phyloP scores from a whole-genome alignment of 2,888 invertebrate species.

The Dasysyrphus albostriatus region DNA sequence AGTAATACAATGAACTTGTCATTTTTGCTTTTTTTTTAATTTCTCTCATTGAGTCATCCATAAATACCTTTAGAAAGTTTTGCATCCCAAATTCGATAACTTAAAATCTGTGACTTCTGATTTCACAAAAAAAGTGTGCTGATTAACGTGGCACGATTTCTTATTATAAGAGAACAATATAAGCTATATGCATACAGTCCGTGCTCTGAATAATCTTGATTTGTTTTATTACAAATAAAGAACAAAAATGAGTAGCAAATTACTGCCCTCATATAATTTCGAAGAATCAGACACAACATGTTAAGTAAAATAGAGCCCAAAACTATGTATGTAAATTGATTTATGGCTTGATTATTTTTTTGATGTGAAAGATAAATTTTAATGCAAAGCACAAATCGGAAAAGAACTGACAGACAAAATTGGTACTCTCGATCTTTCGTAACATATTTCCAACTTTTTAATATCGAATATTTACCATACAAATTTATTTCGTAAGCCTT shows the following conservation, averaged over 20 bases:
- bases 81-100: conserved; percentile 22
- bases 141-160: conserved; percentile 48
- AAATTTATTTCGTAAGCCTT: no score
- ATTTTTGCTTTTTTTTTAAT: neutral
- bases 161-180: conserved; percentile 5
- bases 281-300: neutral
- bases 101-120: conserved; percentile 16
- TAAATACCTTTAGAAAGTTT: conserved; percentile 20
- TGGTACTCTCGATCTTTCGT: no score
- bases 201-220: conserved; percentile 1
- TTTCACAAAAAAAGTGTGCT: conserved; percentile 22
- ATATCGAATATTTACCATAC: no score
- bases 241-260: neutral
- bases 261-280: neutral
- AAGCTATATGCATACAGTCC: neutral
- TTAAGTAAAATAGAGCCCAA: neutral
- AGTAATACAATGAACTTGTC: neutral
- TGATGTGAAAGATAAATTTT: no score
- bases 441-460: no score
- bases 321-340: neutral
- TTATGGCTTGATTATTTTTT: neutral
- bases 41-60: conserved; percentile 28
- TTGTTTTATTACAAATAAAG: neutral
- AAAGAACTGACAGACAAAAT: no score
- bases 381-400: no score